These are phyloP conservation scores for Chionodraco myersi DNA, from an alignment of 2,113 vertebrate species.

Conservation along the genomic window DNA sequence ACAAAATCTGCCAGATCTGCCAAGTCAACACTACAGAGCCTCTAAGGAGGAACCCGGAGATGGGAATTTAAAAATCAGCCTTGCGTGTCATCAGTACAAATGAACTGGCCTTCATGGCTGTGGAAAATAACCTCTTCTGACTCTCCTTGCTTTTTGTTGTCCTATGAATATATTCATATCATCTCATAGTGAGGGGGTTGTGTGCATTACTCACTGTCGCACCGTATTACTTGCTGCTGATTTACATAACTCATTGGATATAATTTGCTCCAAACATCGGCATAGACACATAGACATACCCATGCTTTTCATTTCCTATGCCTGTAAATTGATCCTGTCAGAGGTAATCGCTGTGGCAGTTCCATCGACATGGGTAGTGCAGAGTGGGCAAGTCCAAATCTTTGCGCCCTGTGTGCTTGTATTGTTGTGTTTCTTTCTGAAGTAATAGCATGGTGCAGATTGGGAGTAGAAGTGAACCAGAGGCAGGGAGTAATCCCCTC, in stretches of 20 bases:
- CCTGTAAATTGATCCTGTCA: constrained; percentile 63
- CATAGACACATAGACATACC: constrained; percentile 62
- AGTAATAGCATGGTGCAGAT: constrained; percentile 38
- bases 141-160: constrained; percentile 51
- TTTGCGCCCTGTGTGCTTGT: constrained; percentile 15
- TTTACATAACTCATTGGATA: constrained; percentile 68
- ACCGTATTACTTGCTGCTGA: constrained; percentile 44
- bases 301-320: constrained; percentile 68
- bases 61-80: constrained; percentile 62
- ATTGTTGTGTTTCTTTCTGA: constrained; percentile 28
- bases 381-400: constrained; percentile 21
- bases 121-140: constrained; percentile 50
- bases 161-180: constrained; percentile 80
- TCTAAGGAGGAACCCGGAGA: constrained; percentile 34
- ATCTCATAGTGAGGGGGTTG: constrained; percentile 63
- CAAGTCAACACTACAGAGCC: constrained; percentile 42
- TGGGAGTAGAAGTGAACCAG: constrained; percentile 44
- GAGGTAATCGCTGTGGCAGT: constrained; percentile 69
- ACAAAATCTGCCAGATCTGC: constrained; percentile 45
- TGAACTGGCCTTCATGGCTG: constrained; percentile 51
- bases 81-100: constrained; percentile 67
- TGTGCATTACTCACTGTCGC: constrained; percentile 65
- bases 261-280: constrained; percentile 58
- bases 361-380: constrained; percentile 32
- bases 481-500: constrained; percentile 64